These are phyloP conservation scores for Machaerirhynchus nigripectus DNA, from an alignment of 2,113 vertebrate genomes.

Conservation along the genomic window DNA sequence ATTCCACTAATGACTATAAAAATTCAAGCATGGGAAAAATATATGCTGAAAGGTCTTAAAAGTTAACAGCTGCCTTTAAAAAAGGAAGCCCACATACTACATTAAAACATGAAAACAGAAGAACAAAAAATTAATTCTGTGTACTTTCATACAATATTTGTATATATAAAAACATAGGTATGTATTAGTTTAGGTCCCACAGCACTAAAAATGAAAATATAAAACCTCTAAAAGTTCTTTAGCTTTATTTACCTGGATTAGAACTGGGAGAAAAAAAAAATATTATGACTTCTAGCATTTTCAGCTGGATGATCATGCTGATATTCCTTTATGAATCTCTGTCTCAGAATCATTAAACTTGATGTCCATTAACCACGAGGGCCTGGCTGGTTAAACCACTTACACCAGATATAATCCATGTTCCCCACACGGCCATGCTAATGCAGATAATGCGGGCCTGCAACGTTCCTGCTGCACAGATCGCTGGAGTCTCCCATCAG, in stretches of 20 bases:
- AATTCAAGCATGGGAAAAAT: background rate
- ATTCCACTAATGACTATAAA: constrained; percentile 9
- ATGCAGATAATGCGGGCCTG: background rate
- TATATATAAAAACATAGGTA: background rate
- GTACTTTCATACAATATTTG: background rate
- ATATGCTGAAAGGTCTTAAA: background rate
- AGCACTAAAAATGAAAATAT: background rate
- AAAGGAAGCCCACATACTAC: background rate
- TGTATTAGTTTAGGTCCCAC: background rate
- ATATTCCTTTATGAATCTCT: background rate
- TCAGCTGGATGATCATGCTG: background rate
- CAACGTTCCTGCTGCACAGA: background rate
- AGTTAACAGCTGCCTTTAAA: background rate
- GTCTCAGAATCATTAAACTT: background rate
- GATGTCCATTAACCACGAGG: background rate
- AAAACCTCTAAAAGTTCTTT: background rate
- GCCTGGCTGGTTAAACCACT: background rate
- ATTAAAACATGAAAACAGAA: background rate
- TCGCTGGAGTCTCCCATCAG: background rate
- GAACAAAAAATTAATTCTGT: background rate
- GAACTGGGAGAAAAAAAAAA: background rate
- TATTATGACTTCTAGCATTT: background rate
- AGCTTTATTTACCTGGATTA: background rate
- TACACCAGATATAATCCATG: background rate
- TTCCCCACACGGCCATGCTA: background rate